Evolutionary conservation across 2,888 invertebrate genomes (phyloP).

Genomic region (Andrena dorsata): DNA sequence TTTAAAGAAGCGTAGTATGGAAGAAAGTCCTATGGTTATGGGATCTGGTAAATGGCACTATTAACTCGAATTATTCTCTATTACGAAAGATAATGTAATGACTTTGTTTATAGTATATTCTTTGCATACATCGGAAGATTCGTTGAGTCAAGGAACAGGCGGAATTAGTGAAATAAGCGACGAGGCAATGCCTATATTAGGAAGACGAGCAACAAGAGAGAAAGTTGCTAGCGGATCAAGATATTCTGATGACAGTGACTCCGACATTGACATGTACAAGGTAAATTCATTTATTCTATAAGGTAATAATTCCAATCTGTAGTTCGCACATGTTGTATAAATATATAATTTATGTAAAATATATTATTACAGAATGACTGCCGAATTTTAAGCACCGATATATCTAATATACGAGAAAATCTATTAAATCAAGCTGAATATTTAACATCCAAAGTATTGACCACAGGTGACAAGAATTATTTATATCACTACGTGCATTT

Average conservation of each 20-base stretch:
- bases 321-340: conserved; percentile 1
- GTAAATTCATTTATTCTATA: conserved; percentile 83
- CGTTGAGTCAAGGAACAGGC: conserved; percentile 88
- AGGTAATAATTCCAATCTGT: background rate
- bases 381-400: conserved; percentile 88
- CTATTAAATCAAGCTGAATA: conserved; percentile 90
- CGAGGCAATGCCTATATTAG: conserved; percentile 88
- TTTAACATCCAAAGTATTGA: conserved; percentile 87
- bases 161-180: conserved; percentile 88
- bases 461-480: conserved; percentile 90
- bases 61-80: background rate
- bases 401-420: conserved; percentile 90
- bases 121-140: conserved; percentile 88
- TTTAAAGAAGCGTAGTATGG: conserved; percentile 86
- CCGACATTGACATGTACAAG: conserved; percentile 90
- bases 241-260: conserved; percentile 90
- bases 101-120: conserved; percentile 75
- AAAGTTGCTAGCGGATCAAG: conserved; percentile 83
- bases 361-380: conserved; percentile 87
- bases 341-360: conserved; percentile 21
- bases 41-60: conserved; percentile 76
- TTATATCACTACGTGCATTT: conserved; percentile 92
- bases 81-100: background rate
- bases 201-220: conserved; percentile 88
- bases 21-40: conserved; percentile 85